Conservation (phyloP, 2,888 invertebrate species). For the Deilephila porcellus region DNA sequence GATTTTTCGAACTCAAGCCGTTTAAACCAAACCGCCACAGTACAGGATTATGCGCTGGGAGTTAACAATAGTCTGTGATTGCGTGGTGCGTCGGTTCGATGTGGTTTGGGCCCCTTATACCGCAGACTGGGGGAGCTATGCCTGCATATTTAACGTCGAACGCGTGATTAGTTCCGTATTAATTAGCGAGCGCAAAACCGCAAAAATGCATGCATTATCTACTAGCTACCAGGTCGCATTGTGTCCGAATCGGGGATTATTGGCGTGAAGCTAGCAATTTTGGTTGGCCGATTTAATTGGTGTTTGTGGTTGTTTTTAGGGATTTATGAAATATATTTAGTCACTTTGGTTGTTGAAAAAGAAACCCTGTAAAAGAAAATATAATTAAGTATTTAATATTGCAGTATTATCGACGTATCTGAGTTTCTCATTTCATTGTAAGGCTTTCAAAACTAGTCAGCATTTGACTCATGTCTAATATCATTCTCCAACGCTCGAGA, state of each 20-base stretch:
- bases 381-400: no score
- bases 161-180: conserved; percentile 58
- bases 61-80: conserved; percentile 68
- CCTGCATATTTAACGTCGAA: conserved; percentile 50
- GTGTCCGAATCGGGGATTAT: no score
- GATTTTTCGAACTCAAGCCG: conserved; percentile 34
- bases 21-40: conserved; percentile 22
- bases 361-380: no score
- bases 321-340: no score
- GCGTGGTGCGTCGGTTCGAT: conserved; percentile 57
- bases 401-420: no score
- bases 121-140: conserved; percentile 44
- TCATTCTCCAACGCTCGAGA: conserved; percentile 37
- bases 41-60: conserved; percentile 19
- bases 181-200: conserved; percentile 43
- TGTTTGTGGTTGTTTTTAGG: no score
- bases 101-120: conserved; percentile 58
- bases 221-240: background rate
- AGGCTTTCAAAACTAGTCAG: background rate
- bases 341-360: no score
- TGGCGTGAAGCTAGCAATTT: no score
- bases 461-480: background rate
- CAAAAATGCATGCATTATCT: conserved; percentile 31
- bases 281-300: no score
- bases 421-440: no score